Conservation (phyloP, 53 echinoderm and acorn worm species). For the Pentamera pediparva region DNA sequence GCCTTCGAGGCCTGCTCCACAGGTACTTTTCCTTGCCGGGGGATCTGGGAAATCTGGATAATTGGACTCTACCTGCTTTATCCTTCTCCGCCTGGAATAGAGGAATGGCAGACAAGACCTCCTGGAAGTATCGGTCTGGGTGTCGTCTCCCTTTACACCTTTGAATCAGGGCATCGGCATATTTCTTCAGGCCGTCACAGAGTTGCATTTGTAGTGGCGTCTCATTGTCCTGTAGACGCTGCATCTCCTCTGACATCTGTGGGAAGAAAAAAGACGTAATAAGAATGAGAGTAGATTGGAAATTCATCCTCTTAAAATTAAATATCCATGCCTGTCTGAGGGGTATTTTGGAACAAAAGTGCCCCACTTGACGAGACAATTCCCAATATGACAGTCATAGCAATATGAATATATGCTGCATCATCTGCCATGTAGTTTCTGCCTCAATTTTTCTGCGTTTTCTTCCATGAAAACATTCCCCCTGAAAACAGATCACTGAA, state of each 20-base stretch:
- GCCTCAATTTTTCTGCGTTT: too few relatives aligned
- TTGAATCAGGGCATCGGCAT: neutral
- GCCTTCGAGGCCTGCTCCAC: neutral
- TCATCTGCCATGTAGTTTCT: too few relatives aligned
- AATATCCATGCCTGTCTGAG: too few relatives aligned
- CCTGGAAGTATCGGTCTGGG: neutral
- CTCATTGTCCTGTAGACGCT: neutral
- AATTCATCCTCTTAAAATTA: too few relatives aligned
- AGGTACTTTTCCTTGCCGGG: neutral
- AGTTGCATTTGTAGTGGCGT: conserved; percentile 5
- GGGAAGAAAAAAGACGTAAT: neutral
- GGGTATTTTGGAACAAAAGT: too few relatives aligned
- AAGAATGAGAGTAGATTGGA: too few relatives aligned
- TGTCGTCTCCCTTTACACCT: conserved; percentile 2
- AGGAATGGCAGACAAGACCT: conserved; percentile 5
- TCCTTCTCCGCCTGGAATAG: conserved; percentile 2
- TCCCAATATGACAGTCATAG: too few relatives aligned
- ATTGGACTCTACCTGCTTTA: neutral
- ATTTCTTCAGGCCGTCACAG: conserved; percentile 4
- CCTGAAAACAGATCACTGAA: too few relatives aligned
- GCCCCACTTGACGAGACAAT: too few relatives aligned
- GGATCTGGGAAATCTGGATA: neutral
- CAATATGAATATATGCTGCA: too few relatives aligned
- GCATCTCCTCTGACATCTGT: conserved; percentile 12
- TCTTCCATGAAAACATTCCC: too few relatives aligned